A percentile compares a stretch with the other conserved stretches of the same genome.
These are phyloP conservation scores for Berghia stephanieae DNA, from an alignment of 1,140 invertebrate genomes.

Conservation along the genomic window DNA sequence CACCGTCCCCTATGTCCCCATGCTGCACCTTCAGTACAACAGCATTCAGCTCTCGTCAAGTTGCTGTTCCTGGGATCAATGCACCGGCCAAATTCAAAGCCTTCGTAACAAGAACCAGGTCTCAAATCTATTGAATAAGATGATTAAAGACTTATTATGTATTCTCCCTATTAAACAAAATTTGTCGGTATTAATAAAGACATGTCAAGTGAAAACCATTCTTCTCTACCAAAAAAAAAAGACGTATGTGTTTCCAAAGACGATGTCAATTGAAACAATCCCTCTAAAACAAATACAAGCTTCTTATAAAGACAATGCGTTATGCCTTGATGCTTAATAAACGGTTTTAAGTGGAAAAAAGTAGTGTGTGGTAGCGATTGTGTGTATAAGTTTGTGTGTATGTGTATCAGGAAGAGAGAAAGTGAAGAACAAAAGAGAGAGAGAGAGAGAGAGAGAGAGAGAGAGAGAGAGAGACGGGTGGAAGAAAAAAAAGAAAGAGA, in stretches of 20 bases:
- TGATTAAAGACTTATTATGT: background rate
- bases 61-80: conserved; percentile 70
- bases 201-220: background rate
- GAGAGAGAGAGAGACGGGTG: background rate
- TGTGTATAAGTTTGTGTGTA: too few relatives aligned
- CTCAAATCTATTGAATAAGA: conserved; percentile 65
- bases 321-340: too few relatives aligned
- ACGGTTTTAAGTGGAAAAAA: too few relatives aligned
- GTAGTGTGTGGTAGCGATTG: too few relatives aligned
- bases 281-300: too few relatives aligned
- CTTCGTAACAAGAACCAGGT: conserved; percentile 78
- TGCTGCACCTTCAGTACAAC: conserved; percentile 80
- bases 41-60: conserved; percentile 78
- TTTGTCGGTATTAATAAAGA: background rate
- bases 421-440: background rate
- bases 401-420: background rate
- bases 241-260: too few relatives aligned
- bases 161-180: too few relatives aligned
- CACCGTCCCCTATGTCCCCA: conserved; percentile 78
- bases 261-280: too few relatives aligned
- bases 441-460: background rate
- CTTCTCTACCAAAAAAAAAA: too few relatives aligned
- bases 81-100: conserved; percentile 73
- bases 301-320: too few relatives aligned
- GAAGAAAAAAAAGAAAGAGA: too few relatives aligned